These are phyloP conservation scores for Carabus problematicus DNA, from an alignment of 2,888 invertebrate species.

Conservation along the genomic window DNA sequence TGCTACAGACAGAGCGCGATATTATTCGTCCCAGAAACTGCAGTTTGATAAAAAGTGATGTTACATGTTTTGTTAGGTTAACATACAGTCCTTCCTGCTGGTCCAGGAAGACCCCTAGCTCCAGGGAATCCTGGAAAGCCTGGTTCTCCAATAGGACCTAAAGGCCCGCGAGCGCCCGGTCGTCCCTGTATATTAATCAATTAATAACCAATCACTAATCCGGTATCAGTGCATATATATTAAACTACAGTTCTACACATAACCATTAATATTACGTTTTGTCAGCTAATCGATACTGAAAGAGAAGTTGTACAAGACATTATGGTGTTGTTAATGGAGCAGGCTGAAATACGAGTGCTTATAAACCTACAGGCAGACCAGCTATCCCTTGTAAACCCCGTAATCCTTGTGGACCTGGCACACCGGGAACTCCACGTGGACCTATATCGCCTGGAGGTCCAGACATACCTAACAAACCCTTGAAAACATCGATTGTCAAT, in stretches of 20 bases:
- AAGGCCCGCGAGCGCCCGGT: conserved; percentile 59
- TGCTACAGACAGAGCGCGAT: neutral
- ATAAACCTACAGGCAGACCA: conserved; percentile 59
- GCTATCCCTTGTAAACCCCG: conserved; percentile 59
- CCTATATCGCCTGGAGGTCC: conserved; percentile 53
- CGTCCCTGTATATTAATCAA: conserved; percentile 56
- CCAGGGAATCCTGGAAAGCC: conserved; percentile 59
- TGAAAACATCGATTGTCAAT: neutral
- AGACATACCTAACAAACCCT: conserved; percentile 49
- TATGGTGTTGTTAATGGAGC: conserved; percentile 44
- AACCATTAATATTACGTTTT: neutral
- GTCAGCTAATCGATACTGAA: too few relatives aligned
- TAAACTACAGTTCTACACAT: neutral
- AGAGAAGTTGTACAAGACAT: neutral
- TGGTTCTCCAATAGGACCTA: conserved; percentile 57
- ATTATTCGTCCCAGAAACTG: too few relatives aligned
- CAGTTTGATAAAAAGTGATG: conserved; percentile 3
- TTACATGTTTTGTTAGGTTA: conserved; percentile 31
- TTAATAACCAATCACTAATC: conserved; percentile 47
- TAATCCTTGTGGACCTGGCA: conserved; percentile 59
- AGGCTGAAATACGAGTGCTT: too few relatives aligned
- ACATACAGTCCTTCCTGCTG: conserved; percentile 55
- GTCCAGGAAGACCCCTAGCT: conserved; percentile 58
- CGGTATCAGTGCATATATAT: conserved; percentile 18
- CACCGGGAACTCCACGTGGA: conserved; percentile 62